phyloP scores from a whole-genome alignment of 2,113 vertebrate genomes.

The Lycaon pictus region DNA sequence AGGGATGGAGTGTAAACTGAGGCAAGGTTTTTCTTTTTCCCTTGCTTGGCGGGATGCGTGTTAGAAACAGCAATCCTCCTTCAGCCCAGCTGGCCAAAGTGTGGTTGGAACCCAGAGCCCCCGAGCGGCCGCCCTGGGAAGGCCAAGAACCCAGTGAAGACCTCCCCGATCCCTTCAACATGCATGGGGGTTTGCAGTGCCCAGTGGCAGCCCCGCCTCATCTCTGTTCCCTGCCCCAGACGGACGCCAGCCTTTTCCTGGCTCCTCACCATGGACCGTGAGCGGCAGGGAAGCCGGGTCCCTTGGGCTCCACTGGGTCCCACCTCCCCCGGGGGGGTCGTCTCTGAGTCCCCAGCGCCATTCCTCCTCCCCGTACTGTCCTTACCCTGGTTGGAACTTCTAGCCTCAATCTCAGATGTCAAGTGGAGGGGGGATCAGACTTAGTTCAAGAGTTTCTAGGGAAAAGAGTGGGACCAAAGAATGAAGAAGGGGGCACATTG shows the following conservation, averaged over 20 bases:
- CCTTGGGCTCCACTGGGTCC: too few species aligned
- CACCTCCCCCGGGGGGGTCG: background rate
- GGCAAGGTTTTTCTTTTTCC: background rate
- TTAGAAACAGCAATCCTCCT: background rate
- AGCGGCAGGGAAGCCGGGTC: background rate
- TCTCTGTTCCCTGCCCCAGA: background rate
- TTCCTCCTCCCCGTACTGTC: background rate
- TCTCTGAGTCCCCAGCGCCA: background rate
- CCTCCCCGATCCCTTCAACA: background rate
- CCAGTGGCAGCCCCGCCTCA: background rate
- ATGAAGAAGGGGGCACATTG: background rate
- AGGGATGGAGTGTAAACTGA: background rate
- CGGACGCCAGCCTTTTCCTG: background rate
- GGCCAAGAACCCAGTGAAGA: background rate
- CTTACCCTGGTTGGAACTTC: background rate
- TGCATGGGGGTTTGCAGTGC: background rate
- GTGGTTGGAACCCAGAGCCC: background rate
- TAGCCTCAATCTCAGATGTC: background rate
- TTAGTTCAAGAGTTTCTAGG: background rate
- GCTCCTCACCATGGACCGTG: background rate
- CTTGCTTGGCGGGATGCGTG: background rate
- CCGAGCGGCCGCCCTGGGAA: background rate
- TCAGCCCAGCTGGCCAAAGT: background rate
- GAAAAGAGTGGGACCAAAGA: background rate
- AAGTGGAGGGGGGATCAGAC: background rate